phyloP scores from a whole-genome alignment of 2,888 invertebrate species.

The Leuctra nigra region DNA sequence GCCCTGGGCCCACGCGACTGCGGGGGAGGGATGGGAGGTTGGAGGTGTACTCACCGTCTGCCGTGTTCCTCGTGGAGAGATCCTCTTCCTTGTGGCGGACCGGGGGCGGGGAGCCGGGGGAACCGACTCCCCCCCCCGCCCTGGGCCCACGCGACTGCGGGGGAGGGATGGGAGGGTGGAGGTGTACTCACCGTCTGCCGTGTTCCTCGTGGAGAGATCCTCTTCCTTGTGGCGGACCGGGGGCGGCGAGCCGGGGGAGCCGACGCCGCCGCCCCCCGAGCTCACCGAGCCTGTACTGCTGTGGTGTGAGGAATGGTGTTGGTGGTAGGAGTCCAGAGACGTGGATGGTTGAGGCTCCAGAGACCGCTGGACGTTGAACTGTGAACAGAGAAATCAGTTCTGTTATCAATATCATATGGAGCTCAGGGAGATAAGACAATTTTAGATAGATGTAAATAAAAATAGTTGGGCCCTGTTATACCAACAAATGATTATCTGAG shows the following conservation, averaged over 20 bases:
- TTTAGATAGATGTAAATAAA: too few species aligned
- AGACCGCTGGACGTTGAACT: conserved; percentile 25
- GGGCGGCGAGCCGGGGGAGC: conserved; percentile 32
- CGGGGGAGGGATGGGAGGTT: neutral
- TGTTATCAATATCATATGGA: neutral
- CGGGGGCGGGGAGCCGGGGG: conserved; percentile 31
- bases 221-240: conserved; percentile 35
- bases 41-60: conserved; percentile 47
- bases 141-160: too few species aligned
- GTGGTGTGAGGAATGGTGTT: conserved; percentile 21
- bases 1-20: conserved; percentile 10
- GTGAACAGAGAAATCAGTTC: neutral
- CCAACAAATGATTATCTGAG: too few species aligned
- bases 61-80: conserved; percentile 47
- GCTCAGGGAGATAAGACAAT: conserved; percentile 1
- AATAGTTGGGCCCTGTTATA: too few species aligned
- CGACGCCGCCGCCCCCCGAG: conserved; percentile 40
- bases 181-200: conserved; percentile 47
- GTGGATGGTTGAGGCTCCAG: conserved; percentile 22
- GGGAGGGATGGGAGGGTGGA: neutral
- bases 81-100: conserved; percentile 35
- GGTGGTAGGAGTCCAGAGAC: conserved; percentile 13
- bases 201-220: conserved; percentile 51
- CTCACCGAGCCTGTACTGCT: conserved; percentile 38
- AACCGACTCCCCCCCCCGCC: conserved; percentile 38